These are phyloP conservation scores for Zelostemma sp. DNA, from an alignment of 1,140 invertebrate species.

Conservation along the genomic window DNA sequence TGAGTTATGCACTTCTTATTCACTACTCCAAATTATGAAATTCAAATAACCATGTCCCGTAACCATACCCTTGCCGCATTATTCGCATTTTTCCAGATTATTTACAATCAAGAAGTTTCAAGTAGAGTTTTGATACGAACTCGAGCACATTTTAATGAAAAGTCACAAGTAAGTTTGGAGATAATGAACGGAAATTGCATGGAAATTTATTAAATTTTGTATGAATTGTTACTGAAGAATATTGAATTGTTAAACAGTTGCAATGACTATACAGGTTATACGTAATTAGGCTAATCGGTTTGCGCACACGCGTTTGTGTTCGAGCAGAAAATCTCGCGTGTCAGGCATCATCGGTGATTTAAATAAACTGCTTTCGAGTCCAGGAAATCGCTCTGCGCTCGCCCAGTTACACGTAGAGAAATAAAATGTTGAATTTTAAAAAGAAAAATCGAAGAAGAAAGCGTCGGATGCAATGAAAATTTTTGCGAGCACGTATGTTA, in stretches of 20 bases:
- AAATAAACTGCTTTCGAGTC: not conserved
- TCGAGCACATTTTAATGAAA: not conserved
- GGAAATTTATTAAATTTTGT: not conserved
- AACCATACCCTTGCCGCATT: too few relatives aligned
- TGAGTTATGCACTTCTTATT: not conserved
- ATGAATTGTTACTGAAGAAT: slow-evolving; percentile 23
- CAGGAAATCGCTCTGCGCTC: slow-evolving; percentile 8
- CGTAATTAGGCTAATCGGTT: slow-evolving; percentile 21
- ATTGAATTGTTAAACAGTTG: slow-evolving; percentile 17
- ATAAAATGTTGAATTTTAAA: not conserved
- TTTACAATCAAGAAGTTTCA: too few relatives aligned
- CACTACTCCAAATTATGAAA: not conserved
- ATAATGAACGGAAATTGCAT: not conserved
- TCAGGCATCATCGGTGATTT: slow-evolving; percentile 7
- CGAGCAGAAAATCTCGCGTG: slow-evolving; percentile 13
- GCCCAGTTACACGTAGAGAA: slow-evolving; percentile 1
- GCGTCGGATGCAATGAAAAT: slow-evolving; percentile 24
- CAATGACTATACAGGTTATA: slow-evolving; percentile 10
- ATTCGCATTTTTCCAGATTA: too few relatives aligned
- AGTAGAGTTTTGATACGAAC: too few relatives aligned
- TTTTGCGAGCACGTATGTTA: slow-evolving; percentile 39
- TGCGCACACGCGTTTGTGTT: slow-evolving; percentile 5
- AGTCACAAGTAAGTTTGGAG: not conserved
- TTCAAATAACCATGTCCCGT: too few relatives aligned
- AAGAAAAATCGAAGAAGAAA: slow-evolving; percentile 14